Evolutionary conservation across 2,888 invertebrate species (phyloP), one percentile per base, ranked within the genome.

Genomic region (Athrips mouffetella): DNA sequence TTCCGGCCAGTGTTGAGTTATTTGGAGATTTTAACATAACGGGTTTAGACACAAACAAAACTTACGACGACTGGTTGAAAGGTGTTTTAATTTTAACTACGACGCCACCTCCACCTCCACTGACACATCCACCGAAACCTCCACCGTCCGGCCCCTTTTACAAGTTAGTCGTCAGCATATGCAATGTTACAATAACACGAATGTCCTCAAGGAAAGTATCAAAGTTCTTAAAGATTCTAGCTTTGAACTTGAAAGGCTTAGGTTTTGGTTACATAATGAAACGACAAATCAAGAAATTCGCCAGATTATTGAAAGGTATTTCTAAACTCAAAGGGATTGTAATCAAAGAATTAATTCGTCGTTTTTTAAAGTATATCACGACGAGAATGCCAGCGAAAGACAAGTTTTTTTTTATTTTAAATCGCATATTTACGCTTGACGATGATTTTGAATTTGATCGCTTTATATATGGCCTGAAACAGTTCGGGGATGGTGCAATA

Each of bases 81-180:
- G n/a, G n/a, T n/a, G n/a, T n/a, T n/a, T n/a, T n/a, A n/a, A n/a
- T n/a, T n/a, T n/a, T n/a, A n/a, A n/a, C n/a, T n/a, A n/a, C n/a
- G n/a, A n/a, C n/a, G n/a, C n/a, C n/a, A n/a, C n/a, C n/a, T n/a
- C n/a, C n/a, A n/a, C n/a, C n/a, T n/a, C n/a, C n/a, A 44, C 8
- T 10, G 15, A 16, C 1, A 15, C 7, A 37, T n/a, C 4, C 21
- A 3, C n/a, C 23, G 6, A 25, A 11, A n/a, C 47, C 44, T 10
- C 21, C 18, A 33, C 50, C 76, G 2, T 55, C 46, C 23, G 82
- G 83, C 4, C 69, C 76, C 1, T 70, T 79, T 39, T 76, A 67
- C 47, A 59, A 77, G 47, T 76, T 83, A 15, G 49, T 81, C 2
- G 54, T 62, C 5, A 73, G 74, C 39, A 62, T 83, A 25, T 82